Evolutionary conservation across 2,888 invertebrate species (phyloP).

Genomic region (Agrotis ipsilon): DNA sequence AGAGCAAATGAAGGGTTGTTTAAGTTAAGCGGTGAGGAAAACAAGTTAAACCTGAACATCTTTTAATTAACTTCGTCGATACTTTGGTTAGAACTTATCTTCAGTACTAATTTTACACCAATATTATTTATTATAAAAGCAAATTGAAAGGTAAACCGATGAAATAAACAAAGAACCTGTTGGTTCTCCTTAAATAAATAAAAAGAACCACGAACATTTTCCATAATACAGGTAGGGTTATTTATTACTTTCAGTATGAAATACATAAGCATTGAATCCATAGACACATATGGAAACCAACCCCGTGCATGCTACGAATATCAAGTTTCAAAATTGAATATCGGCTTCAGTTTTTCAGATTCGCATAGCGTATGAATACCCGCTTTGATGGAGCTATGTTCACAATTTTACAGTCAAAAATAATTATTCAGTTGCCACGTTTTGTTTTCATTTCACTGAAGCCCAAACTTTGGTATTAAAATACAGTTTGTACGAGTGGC

Average conservation of each 20-base stretch:
- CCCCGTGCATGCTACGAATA: not conserved
- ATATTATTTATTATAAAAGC: not conserved
- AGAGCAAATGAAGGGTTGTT: slow-evolving; percentile 15
- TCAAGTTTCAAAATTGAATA: not conserved
- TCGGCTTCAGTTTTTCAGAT: not conserved
- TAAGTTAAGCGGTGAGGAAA: slow-evolving; percentile 11
- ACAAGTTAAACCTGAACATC: not conserved
- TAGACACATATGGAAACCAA: not conserved
- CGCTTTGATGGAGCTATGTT: not conserved
- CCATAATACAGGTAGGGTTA: too few relatives aligned
- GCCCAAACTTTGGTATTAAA: slow-evolving; percentile 51
- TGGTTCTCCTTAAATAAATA: too few relatives aligned
- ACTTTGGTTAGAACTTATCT: not conserved
- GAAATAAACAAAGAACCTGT: too few relatives aligned
- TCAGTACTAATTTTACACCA: not conserved
- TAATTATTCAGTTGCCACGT: slow-evolving; percentile 6
- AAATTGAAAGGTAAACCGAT: not conserved
- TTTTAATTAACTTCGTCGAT: slow-evolving; percentile 2
- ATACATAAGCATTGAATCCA: not conserved
- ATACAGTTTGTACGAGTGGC: slow-evolving; percentile 17
- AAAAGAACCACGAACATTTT: not conserved
- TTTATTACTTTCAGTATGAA: not conserved
- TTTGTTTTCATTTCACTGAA: slow-evolving; percentile 22
- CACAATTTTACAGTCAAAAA: not conserved
- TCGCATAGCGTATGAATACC: not conserved